A percentile compares a stretch with the other conserved stretches of the same genome.
These are phyloP conservation scores for Cervus canadensis DNA, from an alignment of 2,113 vertebrate genomes.

Conservation along the genomic window DNA sequence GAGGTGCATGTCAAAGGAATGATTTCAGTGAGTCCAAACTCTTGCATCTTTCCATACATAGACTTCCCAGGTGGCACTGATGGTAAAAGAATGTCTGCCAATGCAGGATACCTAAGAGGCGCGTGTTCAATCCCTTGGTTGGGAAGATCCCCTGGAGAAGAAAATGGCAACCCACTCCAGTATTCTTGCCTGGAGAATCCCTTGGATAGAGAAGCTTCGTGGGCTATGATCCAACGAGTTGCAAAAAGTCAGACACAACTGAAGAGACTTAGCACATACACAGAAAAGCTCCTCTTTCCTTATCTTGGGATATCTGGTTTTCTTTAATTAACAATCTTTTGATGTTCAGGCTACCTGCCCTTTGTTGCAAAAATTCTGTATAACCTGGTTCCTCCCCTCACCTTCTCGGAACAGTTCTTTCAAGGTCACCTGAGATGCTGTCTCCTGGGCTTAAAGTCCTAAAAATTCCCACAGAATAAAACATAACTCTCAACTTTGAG, in stretches of 20 bases:
- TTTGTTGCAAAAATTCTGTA: background rate
- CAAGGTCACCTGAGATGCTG: background rate
- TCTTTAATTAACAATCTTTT: background rate
- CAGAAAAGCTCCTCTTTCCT: background rate
- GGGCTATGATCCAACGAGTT: background rate
- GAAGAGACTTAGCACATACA: background rate
- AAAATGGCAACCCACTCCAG: background rate
- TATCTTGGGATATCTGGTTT: background rate
- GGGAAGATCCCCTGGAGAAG: background rate
- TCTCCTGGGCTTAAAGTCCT: background rate
- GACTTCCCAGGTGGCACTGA: background rate
- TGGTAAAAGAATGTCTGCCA: background rate
- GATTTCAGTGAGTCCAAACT: background rate
- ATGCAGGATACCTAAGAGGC: background rate
- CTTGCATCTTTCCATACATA: background rate
- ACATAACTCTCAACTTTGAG: background rate
- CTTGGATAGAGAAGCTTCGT: background rate
- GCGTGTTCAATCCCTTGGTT: fast-evolving
- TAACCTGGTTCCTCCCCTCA: background rate
- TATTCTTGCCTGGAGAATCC: background rate
- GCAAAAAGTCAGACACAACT: background rate
- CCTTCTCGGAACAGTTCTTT: background rate
- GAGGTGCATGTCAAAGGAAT: background rate
- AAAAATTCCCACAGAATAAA: background rate
- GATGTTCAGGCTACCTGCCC: background rate